Evolutionary conservation across 2,113 vertebrate species (phyloP).

Genomic region (Crotalus helleri): DNA sequence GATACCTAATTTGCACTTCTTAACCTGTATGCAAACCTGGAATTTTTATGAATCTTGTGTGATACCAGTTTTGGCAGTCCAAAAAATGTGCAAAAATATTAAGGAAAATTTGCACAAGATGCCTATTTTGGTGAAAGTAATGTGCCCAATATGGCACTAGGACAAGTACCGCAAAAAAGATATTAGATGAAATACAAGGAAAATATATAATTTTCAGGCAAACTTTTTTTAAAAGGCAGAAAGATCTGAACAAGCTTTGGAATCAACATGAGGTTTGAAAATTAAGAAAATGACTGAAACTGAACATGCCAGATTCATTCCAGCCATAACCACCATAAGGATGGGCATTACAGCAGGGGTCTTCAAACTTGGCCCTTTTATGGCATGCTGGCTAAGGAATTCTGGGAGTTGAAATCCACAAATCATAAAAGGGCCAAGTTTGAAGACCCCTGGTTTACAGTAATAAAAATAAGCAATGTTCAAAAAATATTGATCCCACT

Average conservation of each 20-base stretch:
- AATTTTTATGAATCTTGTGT: not conserved
- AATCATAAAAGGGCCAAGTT: too few species aligned
- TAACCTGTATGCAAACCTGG: not conserved
- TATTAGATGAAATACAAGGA: not conserved
- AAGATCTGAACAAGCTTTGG: not conserved
- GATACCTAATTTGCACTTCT: not conserved
- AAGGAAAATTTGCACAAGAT: not conserved
- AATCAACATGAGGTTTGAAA: not conserved
- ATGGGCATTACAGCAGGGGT: constrained; percentile 24
- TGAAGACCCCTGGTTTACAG: not conserved
- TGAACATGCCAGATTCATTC: not conserved
- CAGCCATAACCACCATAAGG: constrained; percentile 30
- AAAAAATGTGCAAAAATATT: not conserved
- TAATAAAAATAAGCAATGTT: not conserved
- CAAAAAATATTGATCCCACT: not conserved
- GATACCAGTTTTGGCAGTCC: not conserved
- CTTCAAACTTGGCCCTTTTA: too few species aligned
- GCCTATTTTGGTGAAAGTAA: not conserved
- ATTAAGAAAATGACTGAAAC: not conserved
- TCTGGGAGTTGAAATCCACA: too few species aligned
- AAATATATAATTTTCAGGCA: not conserved
- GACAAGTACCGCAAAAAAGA: not conserved
- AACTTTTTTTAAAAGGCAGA: not conserved
- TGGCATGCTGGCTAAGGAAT: too few species aligned
- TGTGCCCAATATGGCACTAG: not conserved